Percentiles rank a stretch among this genome's conserved stretches.
Conservation (phyloP, 2,113 vertebrate genomes). For the Mobula birostris region DNA sequence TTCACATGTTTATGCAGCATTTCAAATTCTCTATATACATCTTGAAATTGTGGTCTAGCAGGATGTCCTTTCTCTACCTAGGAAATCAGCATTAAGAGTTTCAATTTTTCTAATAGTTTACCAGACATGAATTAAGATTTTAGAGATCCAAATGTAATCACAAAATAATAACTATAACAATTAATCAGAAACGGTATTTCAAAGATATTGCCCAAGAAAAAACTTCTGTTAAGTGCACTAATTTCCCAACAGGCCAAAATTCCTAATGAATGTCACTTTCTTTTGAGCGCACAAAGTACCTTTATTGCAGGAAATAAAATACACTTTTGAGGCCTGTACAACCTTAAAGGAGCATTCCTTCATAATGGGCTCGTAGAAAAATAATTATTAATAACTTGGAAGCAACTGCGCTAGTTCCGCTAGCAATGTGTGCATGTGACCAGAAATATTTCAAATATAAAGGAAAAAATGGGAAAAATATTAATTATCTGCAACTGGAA, state of each 20-base stretch:
- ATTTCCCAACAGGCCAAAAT: not conserved
- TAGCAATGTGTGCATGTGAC: not conserved
- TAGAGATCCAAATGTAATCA: not conserved
- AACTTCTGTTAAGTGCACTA: not conserved
- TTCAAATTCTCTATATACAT: conserved; percentile 86
- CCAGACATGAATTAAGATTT: not conserved
- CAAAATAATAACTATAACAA: not conserved
- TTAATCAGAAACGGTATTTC: not conserved
- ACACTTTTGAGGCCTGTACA: not conserved
- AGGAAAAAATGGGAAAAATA: not conserved
- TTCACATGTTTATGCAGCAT: conserved; percentile 74
- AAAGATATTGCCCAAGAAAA: not conserved
- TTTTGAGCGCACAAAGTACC: not conserved
- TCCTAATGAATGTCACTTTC: not conserved
- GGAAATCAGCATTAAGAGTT: conserved; percentile 27
- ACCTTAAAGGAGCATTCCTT: conserved; percentile 18
- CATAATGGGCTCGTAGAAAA: not conserved
- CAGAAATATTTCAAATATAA: not conserved
- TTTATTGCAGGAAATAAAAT: not conserved
- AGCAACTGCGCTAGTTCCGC: not conserved
- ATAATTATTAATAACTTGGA: not conserved
- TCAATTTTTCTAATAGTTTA: not conserved
- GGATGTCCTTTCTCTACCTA: conserved; percentile 70
- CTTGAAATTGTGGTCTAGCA: conserved; percentile 67
- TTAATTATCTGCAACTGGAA: not conserved